phyloP scores from a whole-genome alignment of 1,140 invertebrate genomes.

The Euura saliciscinereae region DNA sequence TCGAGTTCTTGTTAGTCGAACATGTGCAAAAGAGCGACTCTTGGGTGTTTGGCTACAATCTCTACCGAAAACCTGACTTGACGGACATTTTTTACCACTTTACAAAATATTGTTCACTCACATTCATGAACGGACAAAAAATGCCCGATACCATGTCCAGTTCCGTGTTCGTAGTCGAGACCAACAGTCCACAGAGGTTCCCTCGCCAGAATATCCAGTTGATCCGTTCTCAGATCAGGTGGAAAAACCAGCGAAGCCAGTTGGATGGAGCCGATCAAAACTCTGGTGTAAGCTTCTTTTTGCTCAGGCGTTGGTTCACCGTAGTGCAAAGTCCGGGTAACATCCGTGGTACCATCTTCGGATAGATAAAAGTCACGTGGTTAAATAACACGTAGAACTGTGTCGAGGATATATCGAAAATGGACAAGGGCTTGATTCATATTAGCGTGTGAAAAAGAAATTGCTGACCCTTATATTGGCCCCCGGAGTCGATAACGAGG shows the following conservation, averaged over 20 bases:
- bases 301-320: constrained; percentile 78
- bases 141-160: constrained; percentile 89
- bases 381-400: not conserved
- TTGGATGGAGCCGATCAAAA: constrained; percentile 86
- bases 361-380: constrained; percentile 11
- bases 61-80: too few relatives aligned
- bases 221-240: constrained; percentile 66
- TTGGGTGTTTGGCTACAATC: too few relatives aligned
- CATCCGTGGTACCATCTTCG: constrained; percentile 89
- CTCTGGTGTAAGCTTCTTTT: constrained; percentile 84
- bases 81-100: too few relatives aligned
- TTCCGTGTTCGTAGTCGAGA: constrained; percentile 85
- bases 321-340: constrained; percentile 90
- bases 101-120: constrained; percentile 42
- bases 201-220: constrained; percentile 78
- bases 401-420: not conserved
- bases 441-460: not conserved
- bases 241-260: constrained; percentile 74
- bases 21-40: too few relatives aligned
- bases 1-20: too few relatives aligned
- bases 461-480: constrained; percentile 69
- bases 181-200: constrained; percentile 81
- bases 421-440: not conserved
- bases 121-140: constrained; percentile 87
- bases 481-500: constrained; percentile 74